Evolutionary conservation across 1,140 invertebrate species (phyloP).

Genomic region (Papilio machaon): DNA sequence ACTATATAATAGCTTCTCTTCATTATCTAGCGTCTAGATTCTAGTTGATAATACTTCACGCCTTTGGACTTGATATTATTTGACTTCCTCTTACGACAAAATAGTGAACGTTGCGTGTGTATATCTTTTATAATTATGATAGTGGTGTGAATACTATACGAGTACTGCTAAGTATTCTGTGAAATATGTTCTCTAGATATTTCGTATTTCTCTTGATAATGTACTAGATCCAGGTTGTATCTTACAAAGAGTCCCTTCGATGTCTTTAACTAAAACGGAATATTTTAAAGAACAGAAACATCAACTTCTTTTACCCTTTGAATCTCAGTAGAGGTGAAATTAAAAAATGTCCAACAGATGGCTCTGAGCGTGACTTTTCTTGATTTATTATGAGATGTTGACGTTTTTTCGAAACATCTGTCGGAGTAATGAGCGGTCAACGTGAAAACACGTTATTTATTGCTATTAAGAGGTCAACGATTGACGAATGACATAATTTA

Average conservation of each 20-base stretch:
- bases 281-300: neutral
- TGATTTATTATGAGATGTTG: neutral
- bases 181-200: neutral
- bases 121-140: neutral
- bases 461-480: conserved; percentile 6
- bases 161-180: neutral
- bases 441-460: conserved; percentile 21
- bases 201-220: neutral
- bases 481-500: conserved; percentile 23
- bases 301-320: neutral
- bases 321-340: neutral
- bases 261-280: neutral
- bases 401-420: conserved; percentile 20
- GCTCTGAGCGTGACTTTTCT: neutral
- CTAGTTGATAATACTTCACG: too few species aligned
- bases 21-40: too few species aligned
- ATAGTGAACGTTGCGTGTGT: neutral
- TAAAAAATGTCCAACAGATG: neutral
- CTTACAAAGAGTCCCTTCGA: neutral
- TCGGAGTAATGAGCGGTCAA: conserved; percentile 1
- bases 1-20: too few species aligned
- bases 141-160: neutral
- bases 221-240: neutral
- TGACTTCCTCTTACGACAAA: neutral
- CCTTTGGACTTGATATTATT: neutral